Evolutionary conservation across 2,888 invertebrate species (phyloP).

Genomic region (Biston betularia): DNA sequence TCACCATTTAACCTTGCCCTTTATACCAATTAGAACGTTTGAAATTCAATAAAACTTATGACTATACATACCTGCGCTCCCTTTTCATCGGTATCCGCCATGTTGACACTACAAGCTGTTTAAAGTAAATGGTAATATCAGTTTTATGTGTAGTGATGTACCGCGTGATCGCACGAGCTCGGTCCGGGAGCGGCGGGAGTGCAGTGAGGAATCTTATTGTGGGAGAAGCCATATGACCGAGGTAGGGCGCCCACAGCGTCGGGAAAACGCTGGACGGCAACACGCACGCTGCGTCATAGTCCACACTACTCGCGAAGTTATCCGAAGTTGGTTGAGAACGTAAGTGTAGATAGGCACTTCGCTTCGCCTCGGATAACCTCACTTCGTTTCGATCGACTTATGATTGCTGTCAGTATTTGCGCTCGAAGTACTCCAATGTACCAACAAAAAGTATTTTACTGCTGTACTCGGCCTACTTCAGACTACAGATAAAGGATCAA

Average conservation of each 20-base stretch:
- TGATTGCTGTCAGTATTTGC: too few species aligned
- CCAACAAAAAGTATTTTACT: too few species aligned
- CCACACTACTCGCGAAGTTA: too few species aligned
- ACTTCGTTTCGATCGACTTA: too few species aligned
- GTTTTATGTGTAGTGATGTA: constrained; percentile 5
- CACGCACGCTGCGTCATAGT: not conserved
- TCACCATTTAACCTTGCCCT: not conserved
- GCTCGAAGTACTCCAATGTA: too few species aligned
- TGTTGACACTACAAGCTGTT: constrained; percentile 36
- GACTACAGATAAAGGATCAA: too few species aligned
- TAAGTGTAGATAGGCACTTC: too few species aligned
- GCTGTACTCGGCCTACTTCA: too few species aligned
- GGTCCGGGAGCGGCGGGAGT: constrained; percentile 55
- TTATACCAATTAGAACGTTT: not conserved
- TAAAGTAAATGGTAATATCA: not conserved
- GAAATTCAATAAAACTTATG: not conserved
- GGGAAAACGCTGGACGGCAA: constrained; percentile 42
- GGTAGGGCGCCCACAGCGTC: constrained; percentile 42
- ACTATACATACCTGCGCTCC: constrained; percentile 63
- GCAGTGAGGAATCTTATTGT: constrained; percentile 57
- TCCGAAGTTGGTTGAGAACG: too few species aligned
- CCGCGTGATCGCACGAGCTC: constrained; percentile 46
- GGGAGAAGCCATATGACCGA: constrained; percentile 52
- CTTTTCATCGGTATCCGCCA: constrained; percentile 69
- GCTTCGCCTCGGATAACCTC: too few species aligned